These are phyloP conservation scores for Saturnia pavonia DNA, from an alignment of 2,888 invertebrate genomes.

Conservation along the genomic window DNA sequence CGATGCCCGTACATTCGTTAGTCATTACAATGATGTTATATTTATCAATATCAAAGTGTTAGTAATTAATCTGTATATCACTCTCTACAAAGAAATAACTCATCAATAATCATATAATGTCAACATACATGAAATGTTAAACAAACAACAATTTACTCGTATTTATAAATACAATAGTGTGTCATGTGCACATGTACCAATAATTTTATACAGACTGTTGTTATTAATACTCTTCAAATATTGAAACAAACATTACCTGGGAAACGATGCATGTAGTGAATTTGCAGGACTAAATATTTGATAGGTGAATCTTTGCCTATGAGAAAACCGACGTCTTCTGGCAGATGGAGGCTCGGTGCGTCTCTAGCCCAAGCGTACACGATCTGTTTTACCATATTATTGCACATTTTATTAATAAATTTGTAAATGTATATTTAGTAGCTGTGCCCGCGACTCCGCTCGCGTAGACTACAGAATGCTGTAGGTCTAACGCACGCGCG, in stretches of 20 bases:
- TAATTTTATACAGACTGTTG: no score
- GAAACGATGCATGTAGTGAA: constrained; percentile 90
- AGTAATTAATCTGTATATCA: background rate
- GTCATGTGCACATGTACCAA: background rate
- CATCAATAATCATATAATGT: background rate
- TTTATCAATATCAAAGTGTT: background rate
- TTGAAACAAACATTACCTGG: constrained; percentile 65
- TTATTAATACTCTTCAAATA: background rate
- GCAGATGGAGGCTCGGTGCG: constrained; percentile 90
- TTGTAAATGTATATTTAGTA: no score
- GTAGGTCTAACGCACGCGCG: no score
- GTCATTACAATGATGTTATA: background rate
- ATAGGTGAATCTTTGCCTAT: constrained; percentile 92
- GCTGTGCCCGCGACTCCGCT: no score
- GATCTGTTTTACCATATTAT: no score
- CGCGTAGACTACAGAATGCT: no score
- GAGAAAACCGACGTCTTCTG: constrained; percentile 94
- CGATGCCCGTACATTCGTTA: no score
- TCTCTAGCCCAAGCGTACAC: constrained; percentile 98
- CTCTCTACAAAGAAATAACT: background rate
- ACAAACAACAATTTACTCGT: background rate
- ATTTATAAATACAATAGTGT: background rate
- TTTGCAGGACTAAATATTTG: constrained; percentile 95
- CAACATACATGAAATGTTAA: background rate
- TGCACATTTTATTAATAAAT: no score